A percentile compares a stretch with the other conserved stretches of the same genome.
Conservation (phyloP, 2,113 vertebrate genomes). For the Rhagologus leucostigma region DNA sequence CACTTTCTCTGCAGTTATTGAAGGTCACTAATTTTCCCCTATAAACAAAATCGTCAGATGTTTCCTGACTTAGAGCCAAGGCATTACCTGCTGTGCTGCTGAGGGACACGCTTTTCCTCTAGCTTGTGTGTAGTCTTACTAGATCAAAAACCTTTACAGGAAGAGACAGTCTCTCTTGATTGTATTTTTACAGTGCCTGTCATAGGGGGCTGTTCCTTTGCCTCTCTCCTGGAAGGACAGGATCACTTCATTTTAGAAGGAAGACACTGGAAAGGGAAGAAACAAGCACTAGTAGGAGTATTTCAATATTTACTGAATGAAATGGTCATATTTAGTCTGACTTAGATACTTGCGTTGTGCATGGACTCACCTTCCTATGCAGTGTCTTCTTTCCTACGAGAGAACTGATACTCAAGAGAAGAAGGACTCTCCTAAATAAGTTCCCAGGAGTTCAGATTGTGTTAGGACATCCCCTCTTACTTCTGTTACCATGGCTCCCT, state of each 20-base stretch:
- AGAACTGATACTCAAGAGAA: not conserved
- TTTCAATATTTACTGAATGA: not conserved
- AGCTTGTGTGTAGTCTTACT: not conserved
- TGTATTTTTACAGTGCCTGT: not conserved
- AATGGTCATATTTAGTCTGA: not conserved
- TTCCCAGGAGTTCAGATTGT: not conserved
- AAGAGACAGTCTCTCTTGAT: not conserved
- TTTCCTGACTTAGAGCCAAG: not conserved
- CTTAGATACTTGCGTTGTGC: not conserved
- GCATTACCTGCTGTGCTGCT: not conserved
- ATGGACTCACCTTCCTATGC: not conserved
- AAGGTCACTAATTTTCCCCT: not conserved
- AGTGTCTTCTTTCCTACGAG: not conserved
- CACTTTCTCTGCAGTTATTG: not conserved
- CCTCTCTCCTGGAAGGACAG: not conserved
- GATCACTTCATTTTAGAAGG: not conserved
- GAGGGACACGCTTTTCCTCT: not conserved
- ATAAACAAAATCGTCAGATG: not conserved
- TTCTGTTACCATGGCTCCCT: not conserved
- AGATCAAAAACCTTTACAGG: not conserved
- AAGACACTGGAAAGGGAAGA: not conserved
- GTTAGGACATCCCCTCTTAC: not conserved
- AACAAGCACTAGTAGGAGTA: not conserved
- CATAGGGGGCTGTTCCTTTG: not conserved
- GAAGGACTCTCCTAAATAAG: not conserved